Conservation (phyloP, 2,113 vertebrate genomes). For the Leucopsar rothschildi region DNA sequence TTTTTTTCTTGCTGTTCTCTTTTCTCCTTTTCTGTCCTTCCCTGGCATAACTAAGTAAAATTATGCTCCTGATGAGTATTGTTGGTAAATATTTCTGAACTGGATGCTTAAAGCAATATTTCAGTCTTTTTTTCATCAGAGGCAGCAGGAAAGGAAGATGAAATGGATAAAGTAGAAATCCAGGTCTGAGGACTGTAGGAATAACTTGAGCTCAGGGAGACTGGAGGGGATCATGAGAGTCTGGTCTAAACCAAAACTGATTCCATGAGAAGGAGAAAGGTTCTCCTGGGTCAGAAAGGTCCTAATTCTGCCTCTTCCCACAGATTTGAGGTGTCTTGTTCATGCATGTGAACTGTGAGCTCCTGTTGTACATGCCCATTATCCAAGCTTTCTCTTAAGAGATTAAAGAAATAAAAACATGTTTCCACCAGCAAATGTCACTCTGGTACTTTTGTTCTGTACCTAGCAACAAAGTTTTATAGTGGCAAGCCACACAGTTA, state of each 20-base stretch:
- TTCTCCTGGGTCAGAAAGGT: not conserved
- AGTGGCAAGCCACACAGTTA: not conserved
- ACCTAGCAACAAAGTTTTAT: not conserved
- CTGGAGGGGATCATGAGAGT: fast-evolving
- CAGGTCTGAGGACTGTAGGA: not conserved
- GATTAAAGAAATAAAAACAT: not conserved
- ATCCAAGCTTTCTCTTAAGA: not conserved
- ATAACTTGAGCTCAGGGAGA: not conserved
- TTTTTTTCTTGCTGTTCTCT: not conserved
- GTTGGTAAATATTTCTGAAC: not conserved
- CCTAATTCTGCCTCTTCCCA: not conserved
- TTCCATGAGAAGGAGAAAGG: not conserved
- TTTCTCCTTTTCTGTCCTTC: not conserved
- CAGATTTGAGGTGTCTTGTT: not conserved
- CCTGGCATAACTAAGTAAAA: not conserved
- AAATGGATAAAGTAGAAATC: not conserved
- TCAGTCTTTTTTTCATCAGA: not conserved
- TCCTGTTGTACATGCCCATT: fast-evolving
- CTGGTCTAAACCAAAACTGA: not conserved
- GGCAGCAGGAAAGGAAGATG: not conserved
- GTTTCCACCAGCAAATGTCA: not conserved
- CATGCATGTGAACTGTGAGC: fast-evolving
- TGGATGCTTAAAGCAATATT: not conserved
- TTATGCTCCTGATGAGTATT: not conserved
- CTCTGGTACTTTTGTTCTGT: not conserved